phyloP scores from a whole-genome alignment of 2,797 vertebrate species.

The Paramormyrops hopkinsi region DNA sequence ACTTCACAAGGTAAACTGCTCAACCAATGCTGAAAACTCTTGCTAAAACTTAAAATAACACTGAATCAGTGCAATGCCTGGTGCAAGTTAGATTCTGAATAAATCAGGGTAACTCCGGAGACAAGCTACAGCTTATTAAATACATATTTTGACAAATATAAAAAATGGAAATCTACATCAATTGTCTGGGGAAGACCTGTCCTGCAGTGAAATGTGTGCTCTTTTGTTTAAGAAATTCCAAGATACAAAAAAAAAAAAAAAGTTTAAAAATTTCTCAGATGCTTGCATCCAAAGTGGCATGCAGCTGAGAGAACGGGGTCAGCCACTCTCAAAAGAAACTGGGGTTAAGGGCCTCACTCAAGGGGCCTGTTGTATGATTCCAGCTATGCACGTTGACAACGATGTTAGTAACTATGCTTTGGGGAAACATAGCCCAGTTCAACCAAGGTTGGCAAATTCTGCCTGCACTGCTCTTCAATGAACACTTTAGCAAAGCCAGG shows the following conservation, averaged over 20 bases:
- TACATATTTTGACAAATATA: neutral
- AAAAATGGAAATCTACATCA: neutral
- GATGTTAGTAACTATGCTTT: neutral
- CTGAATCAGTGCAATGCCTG: neutral
- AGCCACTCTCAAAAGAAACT: neutral
- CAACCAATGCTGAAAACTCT: neutral
- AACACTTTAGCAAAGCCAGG: neutral
- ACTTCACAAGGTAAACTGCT: neutral
- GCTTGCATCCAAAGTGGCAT: neutral
- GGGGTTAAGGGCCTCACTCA: neutral
- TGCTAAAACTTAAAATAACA: neutral
- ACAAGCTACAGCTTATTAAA: neutral
- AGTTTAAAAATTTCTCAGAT: neutral
- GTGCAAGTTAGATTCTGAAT: neutral
- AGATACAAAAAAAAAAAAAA: neutral
- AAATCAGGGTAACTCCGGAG: neutral
- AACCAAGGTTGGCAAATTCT: neutral
- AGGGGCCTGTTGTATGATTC: neutral
- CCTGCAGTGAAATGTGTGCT: neutral
- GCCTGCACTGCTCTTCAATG: neutral
- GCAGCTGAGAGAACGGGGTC: neutral
- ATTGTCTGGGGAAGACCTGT: neutral
- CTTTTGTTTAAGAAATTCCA: neutral
- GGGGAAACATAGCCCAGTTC: neutral
- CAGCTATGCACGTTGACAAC: neutral